A percentile compares a stretch with the other conserved stretches of the same genome.
Conservation (phyloP, 2,113 vertebrate genomes). For the Chloebia gouldiae region DNA sequence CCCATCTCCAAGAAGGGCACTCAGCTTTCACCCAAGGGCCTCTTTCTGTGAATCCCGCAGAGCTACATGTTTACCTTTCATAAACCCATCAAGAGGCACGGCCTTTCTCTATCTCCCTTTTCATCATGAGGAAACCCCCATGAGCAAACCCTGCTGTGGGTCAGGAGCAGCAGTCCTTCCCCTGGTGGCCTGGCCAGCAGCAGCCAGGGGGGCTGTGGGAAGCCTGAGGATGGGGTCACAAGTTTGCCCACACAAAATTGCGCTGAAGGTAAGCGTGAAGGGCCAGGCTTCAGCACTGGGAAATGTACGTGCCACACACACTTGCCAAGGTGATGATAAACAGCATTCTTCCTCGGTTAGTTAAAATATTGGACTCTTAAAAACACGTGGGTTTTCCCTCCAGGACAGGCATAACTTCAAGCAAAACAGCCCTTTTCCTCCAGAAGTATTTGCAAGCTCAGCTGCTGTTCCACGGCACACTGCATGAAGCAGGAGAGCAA, state of each 20-base stretch:
- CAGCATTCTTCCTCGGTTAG: not conserved
- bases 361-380: not conserved
- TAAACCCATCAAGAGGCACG: not conserved
- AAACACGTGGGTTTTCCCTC: not conserved
- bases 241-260: not conserved
- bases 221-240: not conserved
- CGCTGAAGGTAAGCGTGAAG: not conserved
- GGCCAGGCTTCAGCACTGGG: not conserved
- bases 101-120: not conserved
- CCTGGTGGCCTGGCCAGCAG: not conserved
- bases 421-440: constrained; percentile 15
- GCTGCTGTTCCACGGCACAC: not conserved
- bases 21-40: not conserved
- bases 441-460: constrained; percentile 28
- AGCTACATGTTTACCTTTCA: not conserved
- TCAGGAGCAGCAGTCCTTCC: not conserved
- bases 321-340: not conserved
- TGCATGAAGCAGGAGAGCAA: not conserved
- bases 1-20: not conserved
- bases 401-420: not conserved
- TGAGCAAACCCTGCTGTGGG: not conserved
- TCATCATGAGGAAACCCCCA: not conserved
- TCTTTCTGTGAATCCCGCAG: not conserved
- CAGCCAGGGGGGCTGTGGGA: not conserved
- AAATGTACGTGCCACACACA: not conserved